Evolutionary conservation across 1,140 invertebrate species (phyloP), one percentile per base, ranked within the genome.

Genomic region (Papilio glaucus): DNA sequence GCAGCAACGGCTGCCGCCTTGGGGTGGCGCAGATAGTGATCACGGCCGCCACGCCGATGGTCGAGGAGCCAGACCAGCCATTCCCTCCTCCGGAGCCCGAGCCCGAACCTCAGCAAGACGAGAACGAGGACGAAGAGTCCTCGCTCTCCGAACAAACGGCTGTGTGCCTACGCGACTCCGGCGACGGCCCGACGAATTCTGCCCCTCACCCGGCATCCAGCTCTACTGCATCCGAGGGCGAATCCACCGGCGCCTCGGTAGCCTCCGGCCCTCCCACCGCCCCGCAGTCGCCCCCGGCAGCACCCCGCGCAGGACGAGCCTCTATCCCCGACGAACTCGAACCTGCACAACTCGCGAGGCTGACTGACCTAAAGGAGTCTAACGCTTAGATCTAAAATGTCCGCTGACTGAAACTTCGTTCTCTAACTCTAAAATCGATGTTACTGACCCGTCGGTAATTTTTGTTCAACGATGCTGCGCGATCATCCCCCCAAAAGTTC

Each of bases 11-110:
- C 53, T 83, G 80, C 79, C 95, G 95, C 77, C 94, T 97, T 57
- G 96, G 96, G 69, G 96, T 97, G 60, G 97, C 96, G 65, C 96
- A 97, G 85, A 98, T 98, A 77, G 96, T 97, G 7, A 97, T 98
- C 84, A 98, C 97, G 13, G 97, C 97, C 24, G 97, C 97, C 53
- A 98, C 97, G 5, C 97, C 97, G 24, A 97, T 97, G 96, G 93
- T 95, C 77, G 97, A 98, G 89, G 96, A 97, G 77, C 93, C 95
- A 5, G 96, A 96, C 38, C 94, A 95, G 68, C 94, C 95, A 3
- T 96, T 96, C 86, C 95, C 95, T 29, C 93, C 94, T 21, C 85
- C 89, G 18, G 86, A 91, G 38, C 82, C 94, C 71, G 92, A 93
- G 39, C 78, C 91, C 2, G 94, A 94, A 72, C 92, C 91, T 75